Percentiles rank a stretch among this genome's conserved stretches.
These are phyloP conservation scores for Tachina fera DNA, from an alignment of 2,888 invertebrate species.

Conservation along the genomic window DNA sequence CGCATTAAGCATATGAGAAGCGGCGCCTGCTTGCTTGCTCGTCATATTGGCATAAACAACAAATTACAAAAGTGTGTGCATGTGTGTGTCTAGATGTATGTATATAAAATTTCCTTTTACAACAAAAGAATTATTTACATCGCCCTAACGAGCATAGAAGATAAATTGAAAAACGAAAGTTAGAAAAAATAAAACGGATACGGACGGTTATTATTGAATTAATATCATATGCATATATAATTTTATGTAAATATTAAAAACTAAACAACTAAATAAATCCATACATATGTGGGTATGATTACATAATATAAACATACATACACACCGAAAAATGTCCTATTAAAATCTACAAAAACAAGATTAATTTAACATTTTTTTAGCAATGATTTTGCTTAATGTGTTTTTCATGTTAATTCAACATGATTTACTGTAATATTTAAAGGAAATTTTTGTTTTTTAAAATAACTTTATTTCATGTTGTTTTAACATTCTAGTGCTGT, in stretches of 20 bases:
- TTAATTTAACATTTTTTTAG: no score
- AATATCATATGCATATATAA: slow-evolving; percentile 57
- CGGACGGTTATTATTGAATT: slow-evolving; percentile 36
- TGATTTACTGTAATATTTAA: no score
- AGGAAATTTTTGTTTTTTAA: no score
- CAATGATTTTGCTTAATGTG: no score
- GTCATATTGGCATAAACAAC: background rate
- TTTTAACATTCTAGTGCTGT: no score
- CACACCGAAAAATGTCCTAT: no score
- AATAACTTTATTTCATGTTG: no score
- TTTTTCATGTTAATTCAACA: no score
- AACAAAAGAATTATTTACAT: background rate
- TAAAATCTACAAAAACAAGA: no score
- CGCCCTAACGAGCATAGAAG: slow-evolving; percentile 8
- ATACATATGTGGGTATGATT: no score
- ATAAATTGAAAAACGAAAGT: slow-evolving; percentile 7
- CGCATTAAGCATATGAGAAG: background rate
- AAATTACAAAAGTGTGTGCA: background rate
- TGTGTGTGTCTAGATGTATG: background rate
- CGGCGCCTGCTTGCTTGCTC: background rate
- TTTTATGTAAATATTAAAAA: slow-evolving; percentile 36
- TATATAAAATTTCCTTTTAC: background rate
- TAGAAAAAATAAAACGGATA: background rate
- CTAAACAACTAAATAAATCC: slow-evolving; percentile 45
- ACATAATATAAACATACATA: no score